Base-by-base conservation (phyloP, 2,888 invertebrate genomes). In the Torymus texanus region DNA sequence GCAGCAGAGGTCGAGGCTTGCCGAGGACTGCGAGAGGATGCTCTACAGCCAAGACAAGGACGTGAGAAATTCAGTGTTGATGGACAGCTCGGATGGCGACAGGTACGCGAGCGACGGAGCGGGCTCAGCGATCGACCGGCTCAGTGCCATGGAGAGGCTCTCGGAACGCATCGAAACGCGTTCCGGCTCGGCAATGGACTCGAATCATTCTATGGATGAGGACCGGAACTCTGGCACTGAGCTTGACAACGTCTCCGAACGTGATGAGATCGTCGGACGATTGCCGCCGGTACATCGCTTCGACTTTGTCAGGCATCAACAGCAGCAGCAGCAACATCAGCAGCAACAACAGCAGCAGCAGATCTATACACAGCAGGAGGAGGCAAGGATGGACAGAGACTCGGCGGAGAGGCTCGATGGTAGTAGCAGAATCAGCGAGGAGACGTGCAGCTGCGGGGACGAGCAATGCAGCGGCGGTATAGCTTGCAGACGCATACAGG, bases 381-480 rank as follows among this genome's bases (percentile, higher is more conserved):
- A 86, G 61, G 83, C 87, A 84, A 85, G 86, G 82, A 85, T 87
- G 72, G 88, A 88, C 76, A 84, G 86, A 73, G 88, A 88, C 65
- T 80, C 82, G 61, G 82, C 82, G 58, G 87, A 88, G 80, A 84
- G 85, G 75, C 83, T 87, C 80, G 88, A 89, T 84, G 62, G 24
- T 18, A 65, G 58, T 50, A 80, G 78, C 76, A 86, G 88, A 84
- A 89, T 89, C 84, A 85, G 85, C 79, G 90, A 89, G 68, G 88
- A 88, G 73, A 87, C 87, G 81, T 90, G 89, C 85, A 88, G 88
- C 84, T 89, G 89, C 81, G 88, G 88, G 51, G 89, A 89, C 77
- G 90, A 90, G 83, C 89, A 88, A 80, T 90, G 89, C 82, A 83
- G 85, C 53, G 88, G 88, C 66, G 84, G 86, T 51, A 85, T 85